These are phyloP conservation scores for Xanthia icteritia DNA, from an alignment of 2,888 invertebrate species.

Conservation along the genomic window DNA sequence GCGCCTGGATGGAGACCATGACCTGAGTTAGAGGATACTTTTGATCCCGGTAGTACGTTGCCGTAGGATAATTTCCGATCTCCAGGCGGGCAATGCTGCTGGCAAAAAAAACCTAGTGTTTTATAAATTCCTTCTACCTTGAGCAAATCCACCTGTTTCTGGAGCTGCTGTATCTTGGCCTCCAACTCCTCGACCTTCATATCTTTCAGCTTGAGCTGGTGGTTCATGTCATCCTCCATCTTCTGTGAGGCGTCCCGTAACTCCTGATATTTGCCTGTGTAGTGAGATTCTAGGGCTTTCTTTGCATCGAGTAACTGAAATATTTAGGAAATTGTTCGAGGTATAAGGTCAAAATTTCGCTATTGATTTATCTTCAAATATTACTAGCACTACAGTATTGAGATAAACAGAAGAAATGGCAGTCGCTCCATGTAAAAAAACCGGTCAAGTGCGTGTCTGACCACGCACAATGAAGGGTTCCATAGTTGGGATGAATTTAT, in stretches of 20 bases:
- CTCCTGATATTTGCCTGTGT: slow-evolving; percentile 90
- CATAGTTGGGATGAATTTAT: no score
- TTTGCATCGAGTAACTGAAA: slow-evolving; percentile 89
- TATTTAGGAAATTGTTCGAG: neutral
- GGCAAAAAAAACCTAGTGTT: no score
- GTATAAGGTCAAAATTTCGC: neutral
- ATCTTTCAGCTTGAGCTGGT: slow-evolving; percentile 87
- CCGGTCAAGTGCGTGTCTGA: no score
- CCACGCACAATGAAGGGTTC: no score
- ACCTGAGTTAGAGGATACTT: no score
- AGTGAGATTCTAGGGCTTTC: slow-evolving; percentile 91
- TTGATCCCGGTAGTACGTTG: no score
- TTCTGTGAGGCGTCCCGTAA: slow-evolving; percentile 90
- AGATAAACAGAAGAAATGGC: neutral
- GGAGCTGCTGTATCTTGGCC: slow-evolving; percentile 79
- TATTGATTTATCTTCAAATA: neutral
- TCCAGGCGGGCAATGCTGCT: no score
- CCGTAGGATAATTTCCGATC: no score
- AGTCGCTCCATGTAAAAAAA: neutral
- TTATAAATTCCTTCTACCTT: slow-evolving; percentile 72
- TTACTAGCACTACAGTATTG: neutral
- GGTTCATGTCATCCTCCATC: slow-evolving; percentile 91
- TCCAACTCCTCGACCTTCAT: slow-evolving; percentile 86
- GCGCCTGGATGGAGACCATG: no score
- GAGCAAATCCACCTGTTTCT: slow-evolving; percentile 80